Conservation (phyloP, 2,113 vertebrate genomes). For the Turnix velox region DNA sequence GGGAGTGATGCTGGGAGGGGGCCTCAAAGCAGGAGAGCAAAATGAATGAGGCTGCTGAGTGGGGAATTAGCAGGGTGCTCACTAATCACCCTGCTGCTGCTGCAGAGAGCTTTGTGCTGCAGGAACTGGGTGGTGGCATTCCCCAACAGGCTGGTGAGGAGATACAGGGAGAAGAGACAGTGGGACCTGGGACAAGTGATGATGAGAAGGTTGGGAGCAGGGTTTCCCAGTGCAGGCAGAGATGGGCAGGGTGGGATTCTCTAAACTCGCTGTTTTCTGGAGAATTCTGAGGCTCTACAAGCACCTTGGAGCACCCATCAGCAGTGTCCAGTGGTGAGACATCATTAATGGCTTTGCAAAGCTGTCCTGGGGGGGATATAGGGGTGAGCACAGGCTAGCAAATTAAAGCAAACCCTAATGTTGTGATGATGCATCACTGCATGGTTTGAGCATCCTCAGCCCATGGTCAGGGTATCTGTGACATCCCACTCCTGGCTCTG, state of each 20-base stretch:
- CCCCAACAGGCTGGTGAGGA: rapidly evolving
- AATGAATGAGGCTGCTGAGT: neutral
- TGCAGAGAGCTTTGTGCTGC: neutral
- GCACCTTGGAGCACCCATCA: neutral
- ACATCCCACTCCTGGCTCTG: rapidly evolving
- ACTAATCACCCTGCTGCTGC: rapidly evolving
- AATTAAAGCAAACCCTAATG: neutral
- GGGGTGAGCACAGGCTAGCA: neutral
- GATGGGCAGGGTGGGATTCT: neutral
- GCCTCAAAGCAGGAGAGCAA: rapidly evolving
- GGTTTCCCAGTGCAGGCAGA: neutral
- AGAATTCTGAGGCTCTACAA: neutral
- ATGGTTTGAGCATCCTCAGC: neutral
- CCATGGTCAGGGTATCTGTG: rapidly evolving
- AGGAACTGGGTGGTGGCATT: rapidly evolving
- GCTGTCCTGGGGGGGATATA: rapidly evolving
- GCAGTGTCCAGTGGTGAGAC: neutral
- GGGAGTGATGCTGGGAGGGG: rapidly evolving
- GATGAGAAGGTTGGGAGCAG: neutral
- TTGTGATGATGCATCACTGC: rapidly evolving
- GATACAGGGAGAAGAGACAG: rapidly evolving
- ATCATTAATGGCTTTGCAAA: neutral
- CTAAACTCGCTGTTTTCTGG: no score
- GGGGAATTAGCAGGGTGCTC: rapidly evolving
- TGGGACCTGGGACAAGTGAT: neutral